phyloP scores from a whole-genome alignment of 2,888 invertebrate genomes.

The Pomacea canaliculata region DNA sequence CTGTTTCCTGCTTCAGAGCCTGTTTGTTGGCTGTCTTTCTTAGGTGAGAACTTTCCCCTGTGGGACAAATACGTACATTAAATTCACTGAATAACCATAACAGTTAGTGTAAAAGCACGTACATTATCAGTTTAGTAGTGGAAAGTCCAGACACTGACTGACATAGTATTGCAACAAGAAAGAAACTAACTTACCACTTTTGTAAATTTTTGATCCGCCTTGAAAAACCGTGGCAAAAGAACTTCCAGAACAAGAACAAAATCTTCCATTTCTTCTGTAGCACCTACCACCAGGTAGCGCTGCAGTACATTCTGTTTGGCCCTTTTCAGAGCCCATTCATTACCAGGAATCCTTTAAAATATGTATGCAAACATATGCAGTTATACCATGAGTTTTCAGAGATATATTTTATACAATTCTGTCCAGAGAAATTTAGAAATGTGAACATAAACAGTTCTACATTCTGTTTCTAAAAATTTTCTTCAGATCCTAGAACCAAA shows the following conservation, averaged over 20 bases:
- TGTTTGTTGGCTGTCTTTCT: slow-evolving; percentile 29
- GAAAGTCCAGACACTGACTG: too few relatives aligned
- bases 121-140: too few relatives aligned
- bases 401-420: neutral
- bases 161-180: neutral
- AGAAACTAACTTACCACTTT: slow-evolving; percentile 75
- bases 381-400: neutral
- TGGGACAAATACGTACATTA: neutral
- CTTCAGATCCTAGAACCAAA: neutral
- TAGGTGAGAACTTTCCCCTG: slow-evolving; percentile 16
- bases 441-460: neutral
- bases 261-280: slow-evolving; percentile 93
- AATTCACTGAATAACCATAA: too few relatives aligned
- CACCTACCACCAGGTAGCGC: slow-evolving; percentile 92
- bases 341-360: slow-evolving; percentile 85
- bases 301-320: slow-evolving; percentile 94
- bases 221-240: slow-evolving; percentile 86
- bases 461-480: neutral
- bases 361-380: neutral
- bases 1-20: slow-evolving; percentile 26
- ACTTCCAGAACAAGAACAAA: slow-evolving; percentile 91
- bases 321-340: slow-evolving; percentile 91
- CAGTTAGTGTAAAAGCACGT: too few relatives aligned
- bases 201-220: slow-evolving; percentile 85
- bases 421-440: neutral